Evolutionary conservation across 2,888 invertebrate species (phyloP).

Genomic region (Apotomis betuletana): DNA sequence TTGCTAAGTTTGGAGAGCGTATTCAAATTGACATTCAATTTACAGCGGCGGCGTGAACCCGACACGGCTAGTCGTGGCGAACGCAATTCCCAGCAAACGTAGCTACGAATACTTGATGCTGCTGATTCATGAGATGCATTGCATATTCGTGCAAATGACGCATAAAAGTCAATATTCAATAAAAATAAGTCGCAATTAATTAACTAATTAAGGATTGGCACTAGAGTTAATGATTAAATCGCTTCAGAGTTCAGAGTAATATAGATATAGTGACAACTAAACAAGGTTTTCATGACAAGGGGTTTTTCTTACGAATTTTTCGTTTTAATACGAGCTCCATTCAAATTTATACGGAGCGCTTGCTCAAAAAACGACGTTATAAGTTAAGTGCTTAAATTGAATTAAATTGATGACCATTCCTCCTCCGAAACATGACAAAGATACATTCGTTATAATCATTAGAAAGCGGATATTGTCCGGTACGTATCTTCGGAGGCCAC

Average conservation of each 20-base stretch:
- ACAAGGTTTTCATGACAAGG: neutral
- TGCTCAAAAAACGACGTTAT: slow-evolving; percentile 12
- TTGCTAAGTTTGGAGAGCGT: slow-evolving; percentile 38
- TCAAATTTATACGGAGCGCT: neutral
- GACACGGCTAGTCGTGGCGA: slow-evolving; percentile 21
- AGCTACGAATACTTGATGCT: neutral
- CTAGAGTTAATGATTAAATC: neutral
- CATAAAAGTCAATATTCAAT: neutral
- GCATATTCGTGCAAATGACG: neutral
- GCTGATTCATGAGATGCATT: neutral
- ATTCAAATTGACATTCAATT: slow-evolving; percentile 37
- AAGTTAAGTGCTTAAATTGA: slow-evolving; percentile 37
- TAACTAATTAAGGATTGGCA: neutral
- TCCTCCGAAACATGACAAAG: slow-evolving; percentile 38
- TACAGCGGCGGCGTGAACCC: slow-evolving; percentile 33
- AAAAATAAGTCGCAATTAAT: neutral
- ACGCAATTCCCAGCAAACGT: neutral
- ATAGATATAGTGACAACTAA: neutral
- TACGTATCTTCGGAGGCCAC: slow-evolving; percentile 60
- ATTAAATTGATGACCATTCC: slow-evolving; percentile 42
- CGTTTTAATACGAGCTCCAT: neutral
- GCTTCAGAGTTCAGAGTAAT: neutral
- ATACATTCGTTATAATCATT: slow-evolving; percentile 41
- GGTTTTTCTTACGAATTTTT: neutral
- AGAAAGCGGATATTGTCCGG: slow-evolving; percentile 42